A percentile compares a stretch with the other conserved stretches of the same genome.
Evolutionary conservation across 2,113 vertebrate species (phyloP).

Genomic region (Atherinomorus stipes): DNA sequence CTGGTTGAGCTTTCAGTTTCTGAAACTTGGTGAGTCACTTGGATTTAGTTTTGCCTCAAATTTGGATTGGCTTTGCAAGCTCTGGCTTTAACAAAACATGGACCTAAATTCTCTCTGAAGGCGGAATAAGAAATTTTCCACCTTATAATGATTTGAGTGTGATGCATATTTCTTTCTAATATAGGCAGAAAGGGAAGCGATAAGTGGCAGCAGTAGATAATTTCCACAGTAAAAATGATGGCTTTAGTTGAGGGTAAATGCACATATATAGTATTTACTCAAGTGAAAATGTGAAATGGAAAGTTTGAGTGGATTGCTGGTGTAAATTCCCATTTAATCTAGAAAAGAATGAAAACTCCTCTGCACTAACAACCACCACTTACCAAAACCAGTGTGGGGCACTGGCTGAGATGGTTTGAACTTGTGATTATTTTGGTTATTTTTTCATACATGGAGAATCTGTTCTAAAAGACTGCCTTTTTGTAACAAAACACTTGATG

Average conservation of each 20-base stretch:
- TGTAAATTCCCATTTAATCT: constrained; percentile 33
- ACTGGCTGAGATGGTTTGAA: constrained; percentile 3
- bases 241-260: neutral
- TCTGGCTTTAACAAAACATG: constrained; percentile 57
- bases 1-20: constrained; percentile 27
- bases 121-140: constrained; percentile 23
- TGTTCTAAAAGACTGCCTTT: neutral
- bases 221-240: constrained; percentile 2
- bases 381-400: too few relatives aligned
- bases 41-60: constrained; percentile 44
- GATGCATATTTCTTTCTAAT: constrained; percentile 41
- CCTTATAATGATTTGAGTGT: constrained; percentile 46
- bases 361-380: too few relatives aligned
- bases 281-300: neutral
- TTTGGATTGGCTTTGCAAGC: constrained; percentile 44
- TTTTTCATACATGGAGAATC: neutral
- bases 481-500: neutral
- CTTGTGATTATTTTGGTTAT: neutral
- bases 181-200: constrained; percentile 15
- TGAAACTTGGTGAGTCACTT: constrained; percentile 27
- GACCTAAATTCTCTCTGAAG: constrained; percentile 26
- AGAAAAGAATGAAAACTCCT: constrained; percentile 32
- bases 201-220: constrained; percentile 18
- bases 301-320: constrained; percentile 9
- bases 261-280: neutral